These are phyloP conservation scores for Myocastor coypus DNA, from an alignment of 2,113 vertebrate genomes.

Conservation along the genomic window DNA sequence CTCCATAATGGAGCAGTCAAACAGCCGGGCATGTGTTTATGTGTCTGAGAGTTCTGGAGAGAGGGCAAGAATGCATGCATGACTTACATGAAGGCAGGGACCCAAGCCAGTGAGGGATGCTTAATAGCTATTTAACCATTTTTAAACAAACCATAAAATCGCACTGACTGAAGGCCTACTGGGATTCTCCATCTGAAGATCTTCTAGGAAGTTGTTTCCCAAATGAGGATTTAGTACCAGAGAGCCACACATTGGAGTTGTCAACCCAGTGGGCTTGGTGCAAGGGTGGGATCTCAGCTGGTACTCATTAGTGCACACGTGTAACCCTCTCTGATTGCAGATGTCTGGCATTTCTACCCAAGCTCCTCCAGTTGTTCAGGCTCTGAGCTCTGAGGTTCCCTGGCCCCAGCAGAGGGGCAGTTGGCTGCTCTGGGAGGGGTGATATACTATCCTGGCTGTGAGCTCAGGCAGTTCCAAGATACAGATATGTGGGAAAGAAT, in stretches of 20 bases:
- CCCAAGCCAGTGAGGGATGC: conserved; percentile 39
- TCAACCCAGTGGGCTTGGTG: conserved; percentile 48
- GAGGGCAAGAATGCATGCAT: neutral
- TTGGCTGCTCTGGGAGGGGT: conserved; percentile 63
- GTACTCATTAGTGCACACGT: conserved; percentile 65
- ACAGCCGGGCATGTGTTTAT: conserved; percentile 33
- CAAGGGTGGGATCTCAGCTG: conserved; percentile 33
- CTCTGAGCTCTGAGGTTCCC: conserved; percentile 38
- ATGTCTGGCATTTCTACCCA: conserved; percentile 61
- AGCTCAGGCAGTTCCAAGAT: neutral
- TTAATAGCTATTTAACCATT: conserved; percentile 73
- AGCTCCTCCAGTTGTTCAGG: neutral
- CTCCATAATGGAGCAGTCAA: conserved; percentile 44
- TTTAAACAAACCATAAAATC: conserved; percentile 82
- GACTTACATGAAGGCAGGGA: conserved; percentile 57
- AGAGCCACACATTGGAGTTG: conserved; percentile 69
- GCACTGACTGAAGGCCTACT: conserved; percentile 77
- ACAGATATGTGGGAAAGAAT: conserved; percentile 76
- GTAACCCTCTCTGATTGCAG: conserved; percentile 68
- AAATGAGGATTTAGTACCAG: conserved; percentile 75
- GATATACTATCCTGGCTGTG: neutral
- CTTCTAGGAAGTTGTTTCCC: conserved; percentile 81
- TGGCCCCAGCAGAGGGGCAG: conserved; percentile 3
- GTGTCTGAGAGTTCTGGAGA: neutral
- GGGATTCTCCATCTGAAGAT: conserved; percentile 79